These are phyloP conservation scores for Timema cristinae DNA, from an alignment of 2,888 invertebrate species.

Conservation along the genomic window DNA sequence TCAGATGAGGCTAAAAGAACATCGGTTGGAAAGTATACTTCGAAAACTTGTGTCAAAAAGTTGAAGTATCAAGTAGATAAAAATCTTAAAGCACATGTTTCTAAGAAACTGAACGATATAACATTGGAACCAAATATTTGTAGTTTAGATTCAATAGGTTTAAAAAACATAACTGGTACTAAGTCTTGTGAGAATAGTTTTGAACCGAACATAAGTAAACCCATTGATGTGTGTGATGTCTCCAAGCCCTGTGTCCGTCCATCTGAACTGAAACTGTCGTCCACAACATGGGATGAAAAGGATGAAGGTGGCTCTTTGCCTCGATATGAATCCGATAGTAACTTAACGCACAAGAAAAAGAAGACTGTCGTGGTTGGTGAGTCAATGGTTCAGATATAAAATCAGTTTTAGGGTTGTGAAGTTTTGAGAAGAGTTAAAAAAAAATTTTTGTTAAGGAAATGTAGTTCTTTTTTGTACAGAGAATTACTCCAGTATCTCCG, in stretches of 20 bases:
- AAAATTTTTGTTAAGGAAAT: too few relatives aligned
- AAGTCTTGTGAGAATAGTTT: conserved; percentile 36
- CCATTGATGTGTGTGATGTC: conserved; percentile 16
- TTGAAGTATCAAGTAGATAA: background rate
- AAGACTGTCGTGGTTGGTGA: too few relatives aligned
- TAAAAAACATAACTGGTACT: too few relatives aligned
- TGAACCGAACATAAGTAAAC: conserved; percentile 34
- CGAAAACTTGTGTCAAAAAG: conserved; percentile 4
- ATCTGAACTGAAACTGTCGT: conserved; percentile 27
- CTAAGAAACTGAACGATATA: background rate
- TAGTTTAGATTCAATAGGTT: background rate
- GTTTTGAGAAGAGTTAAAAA: too few relatives aligned
- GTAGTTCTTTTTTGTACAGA: too few relatives aligned
- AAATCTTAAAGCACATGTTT: background rate
- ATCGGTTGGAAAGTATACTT: background rate
- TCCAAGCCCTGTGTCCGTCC: conserved; percentile 22
- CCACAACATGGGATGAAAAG: conserved; percentile 24
- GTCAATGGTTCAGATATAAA: too few relatives aligned
- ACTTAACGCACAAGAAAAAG: too few relatives aligned
- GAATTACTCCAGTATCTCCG: too few relatives aligned
- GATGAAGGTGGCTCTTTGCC: background rate
- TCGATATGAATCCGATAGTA: too few relatives aligned
- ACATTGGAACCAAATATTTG: background rate
- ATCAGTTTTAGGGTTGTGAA: too few relatives aligned
- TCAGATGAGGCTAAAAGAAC: background rate